Evolutionary conservation across 2,113 vertebrate species (phyloP), one percentile per base, ranked within the genome.

Genomic region (Xenopus laevis): DNA sequence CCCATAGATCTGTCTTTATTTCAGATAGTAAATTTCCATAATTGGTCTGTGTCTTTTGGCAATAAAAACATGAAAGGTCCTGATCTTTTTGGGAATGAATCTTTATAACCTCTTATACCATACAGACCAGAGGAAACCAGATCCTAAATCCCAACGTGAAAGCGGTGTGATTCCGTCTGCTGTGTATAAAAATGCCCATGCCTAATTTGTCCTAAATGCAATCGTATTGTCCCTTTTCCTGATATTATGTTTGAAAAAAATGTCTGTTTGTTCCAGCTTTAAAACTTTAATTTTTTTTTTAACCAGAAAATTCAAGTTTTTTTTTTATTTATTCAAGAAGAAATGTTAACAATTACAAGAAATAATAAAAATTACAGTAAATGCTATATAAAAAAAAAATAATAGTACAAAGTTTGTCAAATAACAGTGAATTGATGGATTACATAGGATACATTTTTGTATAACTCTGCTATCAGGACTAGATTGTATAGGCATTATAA

Each of bases 21-120:
- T 97, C 94, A 97, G 96, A 40, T 40, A 40, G 33, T 96, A 94
- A 91, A 95, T 98, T 97, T 96, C 95, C 95, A 97, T 97, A 96
- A 97, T 95, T 95, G 94, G 93, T 93, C 94, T 95, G 94, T 95
- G 94, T 97, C 94, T 96, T 86, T 53, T 85, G 93, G 92, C 88
- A 92, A 93, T 94, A 94, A 91, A 92, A 92, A 91, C 91, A 92
- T 91, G 91, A 92, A 40, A 40, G 2, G 33, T 40, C 90, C 46
- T 90, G 93, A 89, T 94, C 94, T 94, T 92, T 94, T 93, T 94
- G 94, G 91, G 94, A 91, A 87, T 92, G 94, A 92, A 90, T 92
- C 89, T 93, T 91, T 92, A 94, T 94, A 91, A 91, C 88, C 86
- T 91, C 91, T 84, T 83, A 93, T 94, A 83, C 83, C 79, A 91